A percentile compares a stretch with the other conserved stretches of the same genome.
These are phyloP conservation scores for Phalacrocorax carbo DNA, from an alignment of 2,113 vertebrate species.

Conservation along the genomic window DNA sequence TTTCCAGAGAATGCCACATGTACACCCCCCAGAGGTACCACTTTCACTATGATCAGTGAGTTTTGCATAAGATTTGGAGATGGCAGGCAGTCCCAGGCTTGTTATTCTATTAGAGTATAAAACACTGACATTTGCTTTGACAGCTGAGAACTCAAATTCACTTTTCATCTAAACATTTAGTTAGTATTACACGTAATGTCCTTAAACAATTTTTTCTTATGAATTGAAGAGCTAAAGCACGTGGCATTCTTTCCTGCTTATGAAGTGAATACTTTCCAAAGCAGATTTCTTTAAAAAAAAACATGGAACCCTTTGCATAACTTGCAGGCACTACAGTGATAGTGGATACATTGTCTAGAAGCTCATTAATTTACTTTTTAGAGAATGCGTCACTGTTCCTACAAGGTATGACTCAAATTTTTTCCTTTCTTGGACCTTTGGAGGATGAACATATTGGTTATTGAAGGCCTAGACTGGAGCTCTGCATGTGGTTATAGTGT, in stretches of 20 bases:
- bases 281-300: no score
- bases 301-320: not conserved
- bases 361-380: not conserved
- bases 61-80: not conserved
- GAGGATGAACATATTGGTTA: not conserved
- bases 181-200: not conserved
- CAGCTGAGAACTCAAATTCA: not conserved
- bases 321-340: not conserved
- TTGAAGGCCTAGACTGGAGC: not conserved
- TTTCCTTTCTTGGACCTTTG: not conserved
- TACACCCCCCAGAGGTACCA: rapidly evolving
- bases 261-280: not conserved
- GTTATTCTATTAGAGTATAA: not conserved
- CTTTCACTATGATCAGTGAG: not conserved
- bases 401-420: not conserved
- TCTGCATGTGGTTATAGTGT: not conserved
- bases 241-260: not conserved
- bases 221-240: not conserved
- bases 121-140: not conserved
- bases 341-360: not conserved
- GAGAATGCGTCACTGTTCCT: not conserved
- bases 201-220: not conserved
- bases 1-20: not conserved
- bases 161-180: not conserved
- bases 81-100: not conserved